Percentiles rank a stretch among this genome's conserved stretches.
phyloP scores from a whole-genome alignment of 2,113 vertebrate species.

The Paraplagusia blochii region DNA sequence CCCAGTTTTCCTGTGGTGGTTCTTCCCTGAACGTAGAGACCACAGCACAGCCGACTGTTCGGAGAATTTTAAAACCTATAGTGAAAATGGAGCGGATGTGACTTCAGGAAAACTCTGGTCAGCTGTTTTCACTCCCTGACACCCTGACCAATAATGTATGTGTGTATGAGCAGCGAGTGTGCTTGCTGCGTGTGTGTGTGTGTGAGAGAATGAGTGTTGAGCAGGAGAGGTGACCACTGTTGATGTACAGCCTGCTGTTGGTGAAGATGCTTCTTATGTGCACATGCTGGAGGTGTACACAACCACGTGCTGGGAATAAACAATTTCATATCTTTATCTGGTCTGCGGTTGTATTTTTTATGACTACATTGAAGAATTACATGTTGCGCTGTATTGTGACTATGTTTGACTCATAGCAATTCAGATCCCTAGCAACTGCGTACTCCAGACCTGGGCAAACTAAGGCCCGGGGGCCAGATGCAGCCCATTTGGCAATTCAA shows the following conservation, averaged over 20 bases:
- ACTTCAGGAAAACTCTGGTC: conserved; percentile 20
- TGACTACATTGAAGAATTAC: too few species aligned
- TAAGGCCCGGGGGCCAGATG: too few species aligned
- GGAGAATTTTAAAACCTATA: conserved; percentile 17
- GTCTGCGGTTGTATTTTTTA: conserved; percentile 7
- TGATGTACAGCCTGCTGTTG: conserved; percentile 64
- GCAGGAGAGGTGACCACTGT: conserved; percentile 66
- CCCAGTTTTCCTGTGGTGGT: conserved; percentile 56
- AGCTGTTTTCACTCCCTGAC: conserved; percentile 35
- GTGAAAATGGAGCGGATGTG: conserved; percentile 24
- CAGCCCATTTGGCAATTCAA: too few species aligned
- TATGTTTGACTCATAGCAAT: too few species aligned
- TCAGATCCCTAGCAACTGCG: too few species aligned
- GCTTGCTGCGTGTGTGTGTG: conserved; percentile 20
- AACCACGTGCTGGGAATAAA: conserved; percentile 78
- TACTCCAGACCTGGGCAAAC: too few species aligned
- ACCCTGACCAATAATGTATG: conserved; percentile 43
- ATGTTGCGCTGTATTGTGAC: too few species aligned
- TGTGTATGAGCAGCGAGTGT: conserved; percentile 11
- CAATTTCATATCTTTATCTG: conserved; percentile 72
- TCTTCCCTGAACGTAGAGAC: conserved; percentile 42
- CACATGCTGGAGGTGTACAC: conserved; percentile 74
- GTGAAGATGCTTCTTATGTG: conserved; percentile 70
- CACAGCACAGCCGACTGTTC: conserved; percentile 31
- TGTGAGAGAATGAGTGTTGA: conserved; percentile 26